phyloP scores from a whole-genome alignment of 2,113 vertebrate species.

The Tachysurus fulvidraco region DNA sequence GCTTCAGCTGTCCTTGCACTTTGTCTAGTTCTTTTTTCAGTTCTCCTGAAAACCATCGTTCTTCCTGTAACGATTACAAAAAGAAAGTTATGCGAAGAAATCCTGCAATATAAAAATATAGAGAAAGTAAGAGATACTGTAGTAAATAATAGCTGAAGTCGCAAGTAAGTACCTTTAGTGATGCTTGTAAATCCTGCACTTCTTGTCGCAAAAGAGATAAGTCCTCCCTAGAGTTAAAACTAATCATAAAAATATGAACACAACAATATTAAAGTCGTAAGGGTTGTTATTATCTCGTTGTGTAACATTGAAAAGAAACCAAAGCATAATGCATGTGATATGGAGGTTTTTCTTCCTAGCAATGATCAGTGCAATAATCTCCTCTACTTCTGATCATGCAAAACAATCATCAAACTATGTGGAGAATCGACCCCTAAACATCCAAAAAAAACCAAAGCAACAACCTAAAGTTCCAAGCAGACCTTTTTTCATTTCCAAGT shows the following conservation, averaged over 20 bases:
- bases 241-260: background rate
- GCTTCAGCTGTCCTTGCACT: conserved; percentile 94
- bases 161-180: conserved; percentile 83
- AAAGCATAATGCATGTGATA: background rate
- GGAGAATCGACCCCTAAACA: background rate
- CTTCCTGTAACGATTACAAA: conserved; percentile 77
- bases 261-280: background rate
- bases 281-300: background rate
- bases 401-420: background rate
- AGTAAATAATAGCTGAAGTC: background rate
- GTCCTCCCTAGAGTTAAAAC: conserved; percentile 80
- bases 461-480: background rate
- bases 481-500: background rate
- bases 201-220: conserved; percentile 88
- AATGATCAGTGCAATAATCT: background rate
- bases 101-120: background rate
- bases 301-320: background rate
- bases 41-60: conserved; percentile 97
- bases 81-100: background rate
- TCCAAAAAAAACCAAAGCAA: background rate
- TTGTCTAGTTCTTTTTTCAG: conserved; percentile 98
- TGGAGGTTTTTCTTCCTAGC: background rate
- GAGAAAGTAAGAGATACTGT: background rate
- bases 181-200: conserved; percentile 91
- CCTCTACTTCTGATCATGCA: background rate